Evolutionary conservation across 1,140 invertebrate species (phyloP).

Genomic region (Ridgeia piscesae): DNA sequence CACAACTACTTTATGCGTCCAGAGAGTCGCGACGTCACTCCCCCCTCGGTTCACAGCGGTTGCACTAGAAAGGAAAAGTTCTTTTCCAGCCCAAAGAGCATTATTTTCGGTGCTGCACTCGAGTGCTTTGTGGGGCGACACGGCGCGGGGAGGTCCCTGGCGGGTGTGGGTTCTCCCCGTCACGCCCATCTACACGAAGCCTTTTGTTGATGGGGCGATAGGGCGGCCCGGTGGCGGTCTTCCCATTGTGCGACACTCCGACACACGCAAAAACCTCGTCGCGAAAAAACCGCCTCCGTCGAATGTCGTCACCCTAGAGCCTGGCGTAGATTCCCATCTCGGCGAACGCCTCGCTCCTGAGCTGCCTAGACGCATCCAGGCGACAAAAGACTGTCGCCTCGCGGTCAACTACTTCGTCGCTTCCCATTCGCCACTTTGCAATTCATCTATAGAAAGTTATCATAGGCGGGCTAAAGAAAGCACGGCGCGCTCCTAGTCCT

Average conservation of each 20-base stretch:
- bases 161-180: background rate
- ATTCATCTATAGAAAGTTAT: too few species aligned
- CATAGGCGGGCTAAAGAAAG: too few species aligned
- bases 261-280: background rate
- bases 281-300: background rate
- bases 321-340: background rate
- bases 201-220: background rate
- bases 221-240: background rate
- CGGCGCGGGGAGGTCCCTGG: background rate
- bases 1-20: too few species aligned
- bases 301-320: background rate
- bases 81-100: too few species aligned
- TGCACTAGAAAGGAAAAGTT: too few species aligned
- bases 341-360: background rate
- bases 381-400: background rate
- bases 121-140: background rate
- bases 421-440: too few species aligned
- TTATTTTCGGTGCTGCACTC: too few species aligned
- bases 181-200: background rate
- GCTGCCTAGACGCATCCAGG: background rate
- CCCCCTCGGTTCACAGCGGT: too few species aligned
- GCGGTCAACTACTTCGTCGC: background rate
- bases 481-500: too few species aligned
- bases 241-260: background rate
- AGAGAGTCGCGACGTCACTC: too few species aligned